Conservation (phyloP, 2,888 invertebrate species). For the Cerastis rubricosa region DNA sequence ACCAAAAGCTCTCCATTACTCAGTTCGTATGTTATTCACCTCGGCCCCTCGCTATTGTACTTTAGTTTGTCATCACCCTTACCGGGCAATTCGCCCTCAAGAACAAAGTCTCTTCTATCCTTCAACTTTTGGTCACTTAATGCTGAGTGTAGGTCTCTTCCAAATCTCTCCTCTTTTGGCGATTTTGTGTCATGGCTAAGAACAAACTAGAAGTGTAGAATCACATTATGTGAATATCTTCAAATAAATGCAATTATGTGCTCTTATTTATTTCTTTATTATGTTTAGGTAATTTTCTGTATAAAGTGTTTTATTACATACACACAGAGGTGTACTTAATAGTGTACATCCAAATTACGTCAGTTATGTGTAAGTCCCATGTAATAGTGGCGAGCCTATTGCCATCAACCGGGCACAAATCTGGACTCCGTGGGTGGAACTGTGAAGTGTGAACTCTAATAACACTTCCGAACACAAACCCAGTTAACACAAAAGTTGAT, state of each 20-base stretch:
- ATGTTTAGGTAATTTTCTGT: too few species aligned
- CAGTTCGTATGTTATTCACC: conserved; percentile 83
- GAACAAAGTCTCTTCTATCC: conserved; percentile 3
- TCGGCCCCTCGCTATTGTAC: conserved; percentile 64
- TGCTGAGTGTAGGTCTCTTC: background rate
- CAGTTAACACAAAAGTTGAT: too few species aligned
- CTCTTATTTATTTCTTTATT: too few species aligned
- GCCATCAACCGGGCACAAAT: too few species aligned
- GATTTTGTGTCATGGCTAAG: background rate
- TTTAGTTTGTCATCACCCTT: conserved; percentile 69
- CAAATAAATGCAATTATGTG: background rate
- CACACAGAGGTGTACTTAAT: background rate
- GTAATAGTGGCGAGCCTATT: too few species aligned
- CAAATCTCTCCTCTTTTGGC: background rate
- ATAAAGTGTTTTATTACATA: too few species aligned
- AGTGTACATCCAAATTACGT: background rate
- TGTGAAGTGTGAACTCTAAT: too few species aligned
- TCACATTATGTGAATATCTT: conserved; percentile 25
- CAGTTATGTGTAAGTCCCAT: background rate
- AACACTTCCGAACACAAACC: too few species aligned
- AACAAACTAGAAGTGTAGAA: background rate
- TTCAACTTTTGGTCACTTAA: background rate
- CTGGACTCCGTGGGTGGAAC: too few species aligned
- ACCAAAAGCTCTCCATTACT: conserved; percentile 30
- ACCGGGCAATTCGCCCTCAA: conserved; percentile 51